Evolutionary conservation across 1,140 invertebrate genomes (phyloP).

Genomic region (Bombus breviceps): DNA sequence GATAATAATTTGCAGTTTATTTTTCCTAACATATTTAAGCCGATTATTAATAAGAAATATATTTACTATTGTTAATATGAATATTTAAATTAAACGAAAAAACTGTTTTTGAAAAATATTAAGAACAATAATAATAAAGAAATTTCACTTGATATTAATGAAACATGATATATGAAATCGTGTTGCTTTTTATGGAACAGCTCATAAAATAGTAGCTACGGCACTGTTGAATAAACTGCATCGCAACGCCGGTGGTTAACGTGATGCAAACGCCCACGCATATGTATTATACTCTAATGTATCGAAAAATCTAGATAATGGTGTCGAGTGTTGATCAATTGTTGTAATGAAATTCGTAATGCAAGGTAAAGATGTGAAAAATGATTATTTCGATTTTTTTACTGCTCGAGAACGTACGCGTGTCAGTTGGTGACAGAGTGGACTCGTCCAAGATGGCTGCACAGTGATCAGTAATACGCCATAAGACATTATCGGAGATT

Average conservation of each 20-base stretch:
- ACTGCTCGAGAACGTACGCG: constrained; percentile 22
- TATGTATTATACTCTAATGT: constrained; percentile 4
- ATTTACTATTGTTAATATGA: neutral
- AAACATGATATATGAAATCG: neutral
- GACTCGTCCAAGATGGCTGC: constrained; percentile 81
- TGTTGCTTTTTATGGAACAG: neutral
- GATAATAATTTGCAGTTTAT: neutral
- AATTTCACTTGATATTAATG: neutral
- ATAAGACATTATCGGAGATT: constrained; percentile 24
- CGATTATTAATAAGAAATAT: neutral
- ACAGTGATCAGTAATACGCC: constrained; percentile 59
- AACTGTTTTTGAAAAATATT: too few relatives aligned
- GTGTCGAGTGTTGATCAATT: constrained; percentile 1
- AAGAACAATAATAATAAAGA: neutral
- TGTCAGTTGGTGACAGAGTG: constrained; percentile 71
- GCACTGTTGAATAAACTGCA: constrained; percentile 50
- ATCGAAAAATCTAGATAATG: neutral
- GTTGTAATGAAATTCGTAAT: constrained; percentile 48
- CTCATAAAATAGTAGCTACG: constrained; percentile 9
- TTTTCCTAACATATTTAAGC: neutral
- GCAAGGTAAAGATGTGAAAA: neutral
- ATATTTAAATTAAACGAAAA: neutral
- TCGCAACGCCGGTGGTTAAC: constrained; percentile 49
- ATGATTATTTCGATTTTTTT: constrained; percentile 22
- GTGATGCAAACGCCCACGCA: constrained; percentile 56